Evolutionary conservation across 2,113 vertebrate genomes (phyloP).

Genomic region (Nycticryphes semicollaris): DNA sequence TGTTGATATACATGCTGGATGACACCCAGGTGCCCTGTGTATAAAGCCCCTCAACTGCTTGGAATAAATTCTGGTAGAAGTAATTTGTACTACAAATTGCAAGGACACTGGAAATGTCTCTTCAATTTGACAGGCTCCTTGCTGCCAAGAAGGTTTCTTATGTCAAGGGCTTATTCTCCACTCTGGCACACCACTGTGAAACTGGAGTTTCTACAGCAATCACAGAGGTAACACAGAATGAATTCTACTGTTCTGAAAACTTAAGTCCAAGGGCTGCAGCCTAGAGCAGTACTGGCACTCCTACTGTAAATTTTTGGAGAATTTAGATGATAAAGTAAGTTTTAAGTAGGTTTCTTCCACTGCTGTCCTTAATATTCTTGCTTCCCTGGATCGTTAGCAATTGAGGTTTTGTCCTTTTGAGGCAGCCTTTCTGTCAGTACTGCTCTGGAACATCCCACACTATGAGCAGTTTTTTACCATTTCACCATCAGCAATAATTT

Average conservation of each 20-base stretch:
- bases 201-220: background rate
- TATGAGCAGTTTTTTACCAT: background rate
- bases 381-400: background rate
- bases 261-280: background rate
- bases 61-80: background rate
- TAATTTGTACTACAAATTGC: background rate
- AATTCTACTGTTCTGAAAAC: background rate
- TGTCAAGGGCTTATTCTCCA: background rate
- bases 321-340: background rate
- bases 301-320: background rate
- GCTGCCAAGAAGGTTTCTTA: background rate
- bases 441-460: background rate
- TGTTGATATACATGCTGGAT: fast-evolving
- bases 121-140: background rate
- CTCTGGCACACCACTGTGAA: background rate
- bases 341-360: background rate
- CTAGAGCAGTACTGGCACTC: background rate
- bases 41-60: background rate
- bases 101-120: background rate
- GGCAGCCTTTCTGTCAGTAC: background rate
- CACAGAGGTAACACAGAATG: background rate
- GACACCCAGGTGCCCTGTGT: background rate
- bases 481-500: background rate
- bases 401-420: background rate
- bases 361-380: background rate